Evolutionary conservation across 2,888 invertebrate genomes (phyloP), one percentile per base, ranked within the genome.

Genomic region (Brachypterus glaber): DNA sequence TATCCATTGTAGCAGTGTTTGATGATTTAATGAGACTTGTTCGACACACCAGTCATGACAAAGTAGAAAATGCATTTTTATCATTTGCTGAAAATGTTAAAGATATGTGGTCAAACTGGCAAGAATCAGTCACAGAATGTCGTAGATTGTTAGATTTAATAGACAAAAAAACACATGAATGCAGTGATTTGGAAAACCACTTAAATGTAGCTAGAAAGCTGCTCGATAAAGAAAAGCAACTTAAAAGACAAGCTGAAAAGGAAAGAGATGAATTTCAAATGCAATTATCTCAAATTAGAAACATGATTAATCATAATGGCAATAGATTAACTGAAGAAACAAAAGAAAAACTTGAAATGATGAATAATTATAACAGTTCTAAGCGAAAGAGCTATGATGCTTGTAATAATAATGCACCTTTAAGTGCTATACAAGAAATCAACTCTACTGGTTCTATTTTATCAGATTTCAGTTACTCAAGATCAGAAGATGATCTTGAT

Each of bases 401-500:
- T 17, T 27, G 5, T 5, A 29, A 29, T 29, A 5, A 11, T 29
- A 45, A 33, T 13, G 53, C 50, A 14, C 54, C 54, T 3, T 44
- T 80, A 0, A 73, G 68, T 52, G 74, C 76, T 25, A 78, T 79
- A 36, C 72, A 74, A 26, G 85, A 85, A 56, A 74, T 83, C 36
- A 83, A 88, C 64, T 83, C 87, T 21, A 86, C 88, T 39, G 86
- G 87, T 13, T 84, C 84, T 0, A 67, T 87, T 9, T 64, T 86
- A 21, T 83, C 84, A 1, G 85, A 86, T 57, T 75, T 85, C 58
- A 86, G 86, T 48, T 82, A 82, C 58, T 88, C 89, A 9, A 78
- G 82, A 17, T 88, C 88, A 0, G 89, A 87, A 53, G 88, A 89
- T 51, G 86, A 87, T 60, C 65, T 88, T 37, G 83, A 86, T 47